A percentile compares a stretch with the other conserved stretches of the same genome.
These are phyloP conservation scores for Torymus auratus DNA, from an alignment of 2,888 invertebrate genomes.

Conservation along the genomic window DNA sequence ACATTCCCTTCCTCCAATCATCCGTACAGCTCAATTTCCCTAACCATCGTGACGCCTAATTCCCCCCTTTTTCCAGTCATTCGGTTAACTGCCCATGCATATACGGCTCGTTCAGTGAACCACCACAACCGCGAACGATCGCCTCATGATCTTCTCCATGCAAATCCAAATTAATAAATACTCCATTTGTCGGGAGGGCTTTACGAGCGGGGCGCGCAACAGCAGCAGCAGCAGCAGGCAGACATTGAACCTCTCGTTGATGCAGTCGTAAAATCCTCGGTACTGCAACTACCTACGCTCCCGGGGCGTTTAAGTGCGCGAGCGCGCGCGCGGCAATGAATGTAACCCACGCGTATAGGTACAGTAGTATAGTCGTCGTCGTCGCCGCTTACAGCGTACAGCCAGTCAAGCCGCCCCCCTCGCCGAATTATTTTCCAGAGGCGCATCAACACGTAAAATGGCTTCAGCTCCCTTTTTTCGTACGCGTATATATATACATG, in stretches of 20 bases:
- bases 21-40: not conserved
- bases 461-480: conserved; percentile 6
- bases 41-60: conserved; percentile 10
- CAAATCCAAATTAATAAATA: conserved; percentile 52
- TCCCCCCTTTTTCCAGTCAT: conserved; percentile 8
- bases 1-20: not conserved
- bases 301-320: too few relatives aligned
- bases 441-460: conserved; percentile 32
- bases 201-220: conserved; percentile 16
- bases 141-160: conserved; percentile 29
- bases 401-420: not conserved
- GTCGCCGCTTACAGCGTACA: too few relatives aligned
- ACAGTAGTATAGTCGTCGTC: too few relatives aligned
- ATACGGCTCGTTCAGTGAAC: too few relatives aligned
- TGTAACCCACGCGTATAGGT: too few relatives aligned
- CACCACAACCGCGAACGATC: conserved; percentile 6
- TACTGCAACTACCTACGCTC: not conserved
- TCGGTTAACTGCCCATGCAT: too few relatives aligned
- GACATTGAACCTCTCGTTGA: conserved; percentile 55
- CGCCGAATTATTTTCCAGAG: conserved; percentile 39
- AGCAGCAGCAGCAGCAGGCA: conserved; percentile 29
- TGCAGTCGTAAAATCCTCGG: conserved; percentile 53
- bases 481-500: too few relatives aligned
- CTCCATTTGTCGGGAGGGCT: conserved; percentile 39
- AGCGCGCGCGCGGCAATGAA: too few relatives aligned